Base-by-base conservation (phyloP, 2,797 vertebrate species). In the Pseudopleuronectes americanus region DNA sequence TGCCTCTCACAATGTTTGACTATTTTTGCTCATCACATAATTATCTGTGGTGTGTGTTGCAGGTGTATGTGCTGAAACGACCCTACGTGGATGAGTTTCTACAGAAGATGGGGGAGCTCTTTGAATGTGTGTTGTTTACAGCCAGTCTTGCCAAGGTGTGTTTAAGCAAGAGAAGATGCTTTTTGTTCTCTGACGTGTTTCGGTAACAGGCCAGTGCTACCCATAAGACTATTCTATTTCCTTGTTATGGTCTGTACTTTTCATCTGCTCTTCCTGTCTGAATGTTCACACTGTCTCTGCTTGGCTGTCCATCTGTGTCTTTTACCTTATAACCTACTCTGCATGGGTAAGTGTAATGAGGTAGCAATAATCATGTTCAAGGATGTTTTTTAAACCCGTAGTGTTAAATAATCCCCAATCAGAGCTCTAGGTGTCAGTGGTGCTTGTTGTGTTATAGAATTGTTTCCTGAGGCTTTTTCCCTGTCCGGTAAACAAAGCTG, bases 41-140 rank as follows among this genome's bases (percentile, higher is more conserved):
- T 3, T 58, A 2, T 28, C 21, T 54, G n/a, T 6, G 23, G 1
- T 49, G 23, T 61, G 22, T 76, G 21, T 87, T 86, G 14, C 90
- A 98, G 97, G 97, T 99, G 53, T 99, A 99, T 38, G 97, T 99
- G 74, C 93, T 99, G 86, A 99, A 99, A 88, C 94, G 97, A 87
- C 97, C 97, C 9, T 95, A 98, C 0, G 97, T 99, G 86, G 97
- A 99, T 0, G 96, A 97, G 89, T 99, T 99, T 59, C 96, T 99
- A 33, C 96, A 98, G 86, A 96, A 96, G 92, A 99, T 99, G 97
- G 97, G 97, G 55, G 96, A 98, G 83, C 90, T 99, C 19, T 99
- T 98, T 66, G 97, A 99, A 91, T 99, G 97, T 86, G 97, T 99
- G 83, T 96, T 99, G 77, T 99, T 99, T 84, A 99, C 97, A 71